Evolutionary conservation across 2,888 invertebrate species (phyloP), one percentile per base, ranked within the genome.

Genomic region (Drosophila helvetica): DNA sequence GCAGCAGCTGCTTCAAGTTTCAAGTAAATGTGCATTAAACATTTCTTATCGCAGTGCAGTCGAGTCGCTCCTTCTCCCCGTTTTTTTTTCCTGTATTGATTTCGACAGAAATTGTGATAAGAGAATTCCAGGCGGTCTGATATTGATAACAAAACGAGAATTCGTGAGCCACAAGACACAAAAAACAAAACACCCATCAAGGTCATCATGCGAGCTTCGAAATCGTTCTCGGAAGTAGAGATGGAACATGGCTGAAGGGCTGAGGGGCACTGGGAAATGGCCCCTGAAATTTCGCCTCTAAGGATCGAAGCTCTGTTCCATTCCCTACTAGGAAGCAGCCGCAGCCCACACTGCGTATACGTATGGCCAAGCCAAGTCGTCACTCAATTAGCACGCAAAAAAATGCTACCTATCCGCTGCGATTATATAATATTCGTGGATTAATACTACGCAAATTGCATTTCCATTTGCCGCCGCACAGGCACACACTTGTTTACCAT

Each of bases 401-500:
- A 18, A 17, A 17, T 6, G 45, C 18, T 27, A 18, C 17, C 19
- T 10, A 46, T 47, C n/a, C 6, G 47, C 33, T 17, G 1, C 12
- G 22, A 62, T 71, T 71, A 71, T 71, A 71, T 64, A 71, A 71
- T 71, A 65, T 27, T 1, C 38, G 38, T 15, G 55, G 65, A 63
- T 54, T 64, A 64, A 65, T 46, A 33, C 67, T 73, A 74, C 74
- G 74, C 58, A 68, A 59, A 67, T 73, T 73, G 73, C 73, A 73
- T 73, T 57, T 45, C 42, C 22, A 59, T 15, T 12, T 46, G 55
- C 15, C 38, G 38, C 9, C 30, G 3, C 33, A 12, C 33, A 12
- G 12, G 22, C 15, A 52, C 38, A 52, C 68, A 38, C 53, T 66
- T 73, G 66, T 66, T 73, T 65, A 56, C 56, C 22, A 19, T 15